These are phyloP conservation scores for Tryphoninae sp. DNA, from an alignment of 2,888 invertebrate genomes.

Conservation along the genomic window DNA sequence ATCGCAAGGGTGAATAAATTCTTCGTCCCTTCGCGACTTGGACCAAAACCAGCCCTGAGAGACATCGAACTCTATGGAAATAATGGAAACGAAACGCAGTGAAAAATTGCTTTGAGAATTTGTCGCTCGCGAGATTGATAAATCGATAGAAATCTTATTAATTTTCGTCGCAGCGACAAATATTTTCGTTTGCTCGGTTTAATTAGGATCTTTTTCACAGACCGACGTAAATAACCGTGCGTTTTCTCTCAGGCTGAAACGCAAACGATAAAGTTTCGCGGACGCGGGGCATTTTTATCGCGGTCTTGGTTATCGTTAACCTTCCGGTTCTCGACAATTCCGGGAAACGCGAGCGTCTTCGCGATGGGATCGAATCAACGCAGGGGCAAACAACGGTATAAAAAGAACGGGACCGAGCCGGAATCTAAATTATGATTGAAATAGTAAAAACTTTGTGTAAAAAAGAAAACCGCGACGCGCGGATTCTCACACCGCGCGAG, in stretches of 20 bases:
- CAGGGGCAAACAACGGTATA: neutral
- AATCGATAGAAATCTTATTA: too few relatives aligned
- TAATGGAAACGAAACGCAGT: constrained; percentile 2
- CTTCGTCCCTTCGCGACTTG: constrained; percentile 45
- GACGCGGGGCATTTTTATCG: neutral
- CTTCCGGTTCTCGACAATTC: constrained; percentile 52
- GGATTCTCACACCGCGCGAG: neutral
- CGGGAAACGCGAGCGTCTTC: constrained; percentile 31
- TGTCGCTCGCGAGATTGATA: neutral
- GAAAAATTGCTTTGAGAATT: constrained; percentile 1
- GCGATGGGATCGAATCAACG: neutral
- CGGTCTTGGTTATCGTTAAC: constrained; percentile 43
- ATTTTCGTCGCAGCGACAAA: neutral
- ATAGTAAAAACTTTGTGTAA: neutral
- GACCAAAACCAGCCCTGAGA: constrained; percentile 47
- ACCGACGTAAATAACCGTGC: neutral
- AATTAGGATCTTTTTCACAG: neutral
- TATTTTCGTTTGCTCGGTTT: neutral
- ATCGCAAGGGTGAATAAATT: neutral
- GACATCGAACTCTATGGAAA: constrained; percentile 40
- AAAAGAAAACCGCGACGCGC: constrained; percentile 17
- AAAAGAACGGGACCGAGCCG: neutral
- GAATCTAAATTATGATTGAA: neutral
- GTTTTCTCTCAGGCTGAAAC: neutral
- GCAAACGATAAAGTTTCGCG: constrained; percentile 4